Evolutionary conservation across 2,797 vertebrate genomes (phyloP), one percentile per base, ranked within the genome.

Genomic region (Arctocebus calabarensis): DNA sequence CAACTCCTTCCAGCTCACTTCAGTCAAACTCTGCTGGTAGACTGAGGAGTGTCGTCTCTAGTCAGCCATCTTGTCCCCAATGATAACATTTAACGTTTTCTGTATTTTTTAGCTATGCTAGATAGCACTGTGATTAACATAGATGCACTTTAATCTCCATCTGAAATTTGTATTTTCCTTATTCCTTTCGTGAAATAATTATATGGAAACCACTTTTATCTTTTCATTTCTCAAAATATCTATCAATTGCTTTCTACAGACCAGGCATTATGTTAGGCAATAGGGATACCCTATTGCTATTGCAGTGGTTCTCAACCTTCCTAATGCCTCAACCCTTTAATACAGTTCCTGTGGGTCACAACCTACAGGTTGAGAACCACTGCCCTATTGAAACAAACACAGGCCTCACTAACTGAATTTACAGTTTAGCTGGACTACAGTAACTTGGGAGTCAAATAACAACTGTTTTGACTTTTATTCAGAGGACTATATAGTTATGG

Each of bases 161-260:
- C 27, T 82, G 20, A 89, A 86, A 74, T 91, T 73, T 74, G 4
- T 91, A 34, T 23, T 90, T 95, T 85, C 62, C 27, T 27, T 85
- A 5, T 43, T 82, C 22, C n/a, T 70, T 1, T 73, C 11, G 14
- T 68, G 52, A 48, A 27, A 55, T 14, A 78, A 78, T 62, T 64
- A 61, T 71, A 88, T 91, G 13, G 13, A 79, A 79, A 52, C 45
- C 16, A 55, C 22, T 73, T 82, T 62, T 12, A 5, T 55, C n/a
- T 75, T 3, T 91, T 74, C 34, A 10, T 81, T 85, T 7, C 23
- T 83, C 32, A 62, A 57, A 78, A 83, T 34, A 17, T 68, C 74
- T 83, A 55, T 13, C 45, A 88, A 5, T 91, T 96, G 62, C 16
- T 79, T 91, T 43, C 64, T 32, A 48, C 48, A 27, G 17, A n/a